Base-by-base conservation (phyloP, 2,888 invertebrate genomes). In the Philonicus albiceps region DNA sequence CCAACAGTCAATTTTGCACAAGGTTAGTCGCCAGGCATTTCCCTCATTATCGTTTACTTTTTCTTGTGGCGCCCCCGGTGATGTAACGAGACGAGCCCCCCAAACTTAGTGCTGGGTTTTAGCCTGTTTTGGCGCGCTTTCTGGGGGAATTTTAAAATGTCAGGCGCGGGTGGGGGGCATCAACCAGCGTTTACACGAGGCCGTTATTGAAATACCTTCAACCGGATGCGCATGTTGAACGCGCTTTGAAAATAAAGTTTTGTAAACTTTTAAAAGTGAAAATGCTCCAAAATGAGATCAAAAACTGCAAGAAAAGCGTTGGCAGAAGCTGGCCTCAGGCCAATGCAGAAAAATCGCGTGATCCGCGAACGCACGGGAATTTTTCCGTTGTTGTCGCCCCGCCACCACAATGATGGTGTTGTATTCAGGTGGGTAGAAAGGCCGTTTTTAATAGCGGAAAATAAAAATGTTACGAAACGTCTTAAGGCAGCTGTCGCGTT, bases 1-100 rank as follows among this genome's bases (percentile, higher is more conserved):
- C 64, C 81, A 64, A 64, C 34, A 53, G 30, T 27, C 49, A 80
- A 7, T 30, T n/a, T 43, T 27, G 22, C 34, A 34, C 27, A 83
- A 64, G 81, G 31, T 37, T n/a, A 64, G n/a, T 83, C 27, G 16
- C 13, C 78, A 78, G 78, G 53, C 78, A 83, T 64, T 83, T 83
- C 22, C 55, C 64, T 55, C 34, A 64, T 78, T 76, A 40, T 78
- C 43, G 49, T 13, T 55, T 64, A 22, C 49, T 22, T 78, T 43
- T 43, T 78, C 78, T 22, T 43, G 49, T 7, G 49, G 27, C 49
- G 43, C 22, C 19, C 2, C 19, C 37, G 8, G 13, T 76, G n/a
- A 49, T 43, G 78, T 78, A 78, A 78, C 22, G 49, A 49, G 78
- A 5, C 78, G 78, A 78, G 78, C 78, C 78, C 30, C 78, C 78